phyloP scores from a whole-genome alignment of 2,113 vertebrate genomes.

The Stegostoma tigrinum region DNA sequence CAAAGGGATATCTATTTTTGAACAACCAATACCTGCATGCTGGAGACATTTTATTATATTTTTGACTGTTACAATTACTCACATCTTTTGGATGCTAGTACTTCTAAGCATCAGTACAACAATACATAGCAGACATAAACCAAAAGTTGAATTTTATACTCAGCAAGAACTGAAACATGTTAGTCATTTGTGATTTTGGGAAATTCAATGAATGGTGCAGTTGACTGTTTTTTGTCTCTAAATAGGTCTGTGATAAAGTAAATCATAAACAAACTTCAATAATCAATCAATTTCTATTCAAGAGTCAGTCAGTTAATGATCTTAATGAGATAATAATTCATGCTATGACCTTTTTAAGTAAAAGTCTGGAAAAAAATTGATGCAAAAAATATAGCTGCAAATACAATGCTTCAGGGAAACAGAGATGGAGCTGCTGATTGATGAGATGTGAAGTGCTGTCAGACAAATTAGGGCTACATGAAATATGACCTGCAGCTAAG shows the following conservation, averaged over 20 bases:
- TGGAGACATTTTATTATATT: background rate
- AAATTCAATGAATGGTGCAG: background rate
- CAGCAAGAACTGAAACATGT: background rate
- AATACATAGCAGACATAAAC: background rate
- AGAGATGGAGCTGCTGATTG: conserved; percentile 8
- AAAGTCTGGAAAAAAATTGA: background rate
- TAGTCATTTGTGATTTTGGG: background rate
- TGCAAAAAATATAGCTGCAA: background rate
- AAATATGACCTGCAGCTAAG: background rate
- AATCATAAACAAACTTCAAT: background rate
- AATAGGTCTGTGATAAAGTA: background rate
- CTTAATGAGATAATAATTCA: background rate
- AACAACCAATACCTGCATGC: background rate
- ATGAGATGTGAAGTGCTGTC: background rate
- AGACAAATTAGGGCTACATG: background rate
- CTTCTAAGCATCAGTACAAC: background rate
- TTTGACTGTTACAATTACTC: background rate
- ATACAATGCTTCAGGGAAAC: background rate
- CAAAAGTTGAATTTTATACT: background rate
- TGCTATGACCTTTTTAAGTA: background rate
- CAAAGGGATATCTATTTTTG: background rate
- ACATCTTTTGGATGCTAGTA: background rate
- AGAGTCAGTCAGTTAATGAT: background rate
- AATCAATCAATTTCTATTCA: background rate
- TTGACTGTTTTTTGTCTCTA: background rate